Percentiles rank a stretch among this genome's conserved stretches.
Conservation (phyloP, 2,113 vertebrate species). For the Actenoides lindsayi region DNA sequence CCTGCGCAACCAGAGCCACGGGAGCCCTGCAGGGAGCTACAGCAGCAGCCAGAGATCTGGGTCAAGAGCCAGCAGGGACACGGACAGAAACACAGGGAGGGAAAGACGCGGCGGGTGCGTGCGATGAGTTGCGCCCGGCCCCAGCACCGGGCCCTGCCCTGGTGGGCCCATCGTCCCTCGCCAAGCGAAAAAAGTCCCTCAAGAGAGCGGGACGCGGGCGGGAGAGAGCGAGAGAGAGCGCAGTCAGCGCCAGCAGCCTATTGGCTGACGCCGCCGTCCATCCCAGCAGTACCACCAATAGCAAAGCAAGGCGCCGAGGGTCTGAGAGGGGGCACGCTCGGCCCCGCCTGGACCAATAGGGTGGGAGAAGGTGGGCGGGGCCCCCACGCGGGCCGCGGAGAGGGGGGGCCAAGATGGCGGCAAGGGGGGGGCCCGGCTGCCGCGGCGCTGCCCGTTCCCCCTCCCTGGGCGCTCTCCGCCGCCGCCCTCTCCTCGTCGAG, state of each 20-base stretch:
- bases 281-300: neutral
- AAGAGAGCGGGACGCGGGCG: fast-evolving
- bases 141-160: fast-evolving
- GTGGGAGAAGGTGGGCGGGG: conserved; percentile 57
- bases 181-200: neutral
- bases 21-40: neutral
- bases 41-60: fast-evolving
- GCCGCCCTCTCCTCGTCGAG: neutral
- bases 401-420: conserved; percentile 75
- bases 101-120: fast-evolving
- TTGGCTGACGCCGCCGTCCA: neutral
- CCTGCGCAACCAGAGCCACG: fast-evolving
- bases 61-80: neutral
- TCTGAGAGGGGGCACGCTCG: neutral
- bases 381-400: neutral
- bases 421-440: conserved; percentile 46
- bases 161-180: fast-evolving
- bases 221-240: neutral
- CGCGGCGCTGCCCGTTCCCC: neutral
- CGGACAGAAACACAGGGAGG: fast-evolving
- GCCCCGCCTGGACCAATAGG: conserved; percentile 42
- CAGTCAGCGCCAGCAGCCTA: fast-evolving
- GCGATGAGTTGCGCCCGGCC: fast-evolving
- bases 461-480: neutral
- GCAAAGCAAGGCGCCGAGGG: fast-evolving